Conservation (phyloP, 2,888 invertebrate species). For the Patella ulyssiponensis region DNA sequence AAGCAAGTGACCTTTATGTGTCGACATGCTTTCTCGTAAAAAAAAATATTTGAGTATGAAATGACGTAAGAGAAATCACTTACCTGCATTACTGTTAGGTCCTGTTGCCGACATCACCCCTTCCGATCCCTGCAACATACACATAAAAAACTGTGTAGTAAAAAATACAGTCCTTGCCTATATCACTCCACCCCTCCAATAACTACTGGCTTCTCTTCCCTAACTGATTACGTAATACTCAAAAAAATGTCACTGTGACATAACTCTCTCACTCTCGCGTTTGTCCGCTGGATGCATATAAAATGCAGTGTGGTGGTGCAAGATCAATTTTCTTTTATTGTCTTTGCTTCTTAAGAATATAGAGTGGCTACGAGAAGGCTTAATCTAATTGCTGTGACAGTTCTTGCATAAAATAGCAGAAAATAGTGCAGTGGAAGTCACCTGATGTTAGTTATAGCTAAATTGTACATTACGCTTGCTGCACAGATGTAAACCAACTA, state of each 20-base stretch:
- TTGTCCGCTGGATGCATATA: not conserved
- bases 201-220: not conserved
- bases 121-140: not conserved
- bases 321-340: conserved; percentile 7
- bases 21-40: not conserved
- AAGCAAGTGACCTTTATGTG: conserved; percentile 9
- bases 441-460: too few relatives aligned
- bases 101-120: not conserved
- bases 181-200: not conserved
- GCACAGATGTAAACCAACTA: too few relatives aligned
- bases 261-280: not conserved
- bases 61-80: conserved; percentile 9
- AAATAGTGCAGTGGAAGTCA: conserved; percentile 4
- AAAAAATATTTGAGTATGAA: not conserved
- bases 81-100: not conserved
- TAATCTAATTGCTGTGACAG: not conserved
- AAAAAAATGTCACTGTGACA: conserved; percentile 7
- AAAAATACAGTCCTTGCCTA: not conserved
- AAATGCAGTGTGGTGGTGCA: conserved; percentile 9
- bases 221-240: conserved; percentile 8
- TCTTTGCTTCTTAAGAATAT: not conserved
- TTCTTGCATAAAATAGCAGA: not conserved
- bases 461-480: too few relatives aligned
- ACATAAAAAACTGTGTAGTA: not conserved
- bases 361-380: too few relatives aligned